These are phyloP conservation scores for Herpetotheres cachinnans DNA, from an alignment of 2,113 vertebrate species.

Conservation along the genomic window DNA sequence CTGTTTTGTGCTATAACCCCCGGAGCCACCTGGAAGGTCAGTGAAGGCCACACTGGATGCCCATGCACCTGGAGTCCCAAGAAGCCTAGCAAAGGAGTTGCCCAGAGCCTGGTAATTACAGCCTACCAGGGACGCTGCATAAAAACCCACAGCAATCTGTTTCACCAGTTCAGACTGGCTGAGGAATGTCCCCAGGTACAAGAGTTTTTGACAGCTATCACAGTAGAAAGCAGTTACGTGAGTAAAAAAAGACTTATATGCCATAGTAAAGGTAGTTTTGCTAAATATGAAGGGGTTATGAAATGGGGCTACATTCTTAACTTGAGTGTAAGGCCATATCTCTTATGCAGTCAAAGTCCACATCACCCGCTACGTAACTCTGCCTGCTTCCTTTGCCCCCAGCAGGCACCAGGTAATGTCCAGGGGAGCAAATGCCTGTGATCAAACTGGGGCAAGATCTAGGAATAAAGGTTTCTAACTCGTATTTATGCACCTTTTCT, in stretches of 20 bases:
- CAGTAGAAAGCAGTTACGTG: neutral
- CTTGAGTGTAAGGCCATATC: neutral
- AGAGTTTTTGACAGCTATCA: neutral
- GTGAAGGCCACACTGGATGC: neutral
- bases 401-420: neutral
- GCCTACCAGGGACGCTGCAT: rapidly evolving
- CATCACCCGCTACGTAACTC: neutral
- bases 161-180: neutral
- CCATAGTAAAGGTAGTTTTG: neutral
- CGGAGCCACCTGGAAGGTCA: neutral
- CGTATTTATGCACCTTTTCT: neutral
- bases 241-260: neutral
- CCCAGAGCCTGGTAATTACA: neutral
- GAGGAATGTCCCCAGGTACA: neutral
- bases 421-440: neutral
- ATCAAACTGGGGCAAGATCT: neutral
- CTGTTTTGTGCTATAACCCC: neutral
- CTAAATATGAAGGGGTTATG: neutral
- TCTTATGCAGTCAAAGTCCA: neutral
- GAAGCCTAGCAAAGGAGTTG: neutral
- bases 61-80: neutral
- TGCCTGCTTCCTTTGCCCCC: neutral
- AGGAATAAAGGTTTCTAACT: neutral
- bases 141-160: neutral
- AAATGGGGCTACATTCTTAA: neutral